A percentile compares a stretch with the other conserved stretches of the same genome.
Evolutionary conservation across 2,113 vertebrate genomes (phyloP).

Genomic region (Alouatta palliata): DNA sequence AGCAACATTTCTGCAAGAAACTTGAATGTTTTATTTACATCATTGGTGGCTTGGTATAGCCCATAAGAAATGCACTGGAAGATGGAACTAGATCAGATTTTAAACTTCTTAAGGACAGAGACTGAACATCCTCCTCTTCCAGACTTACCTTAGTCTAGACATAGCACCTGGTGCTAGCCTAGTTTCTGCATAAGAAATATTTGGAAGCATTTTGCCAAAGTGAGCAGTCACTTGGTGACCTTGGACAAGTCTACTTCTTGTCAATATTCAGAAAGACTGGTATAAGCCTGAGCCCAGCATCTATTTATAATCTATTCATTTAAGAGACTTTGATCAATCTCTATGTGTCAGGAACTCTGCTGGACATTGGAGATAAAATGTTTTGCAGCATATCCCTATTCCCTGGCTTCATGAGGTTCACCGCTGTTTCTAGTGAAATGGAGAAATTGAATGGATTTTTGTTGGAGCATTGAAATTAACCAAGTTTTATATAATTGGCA

Average conservation of each 20-base stretch:
- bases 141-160: background rate
- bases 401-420: background rate
- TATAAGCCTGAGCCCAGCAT: background rate
- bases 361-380: background rate
- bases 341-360: background rate
- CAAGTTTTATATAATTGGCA: background rate
- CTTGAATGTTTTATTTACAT: constrained; percentile 74
- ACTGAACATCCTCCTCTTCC: background rate
- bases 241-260: background rate
- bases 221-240: background rate
- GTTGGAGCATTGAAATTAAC: background rate
- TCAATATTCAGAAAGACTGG: background rate
- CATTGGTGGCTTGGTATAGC: background rate
- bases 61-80: background rate
- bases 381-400: background rate
- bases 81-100: background rate
- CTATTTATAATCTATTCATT: background rate
- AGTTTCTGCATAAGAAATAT: background rate
- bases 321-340: background rate
- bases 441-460: background rate
- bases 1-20: constrained; percentile 62
- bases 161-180: background rate
- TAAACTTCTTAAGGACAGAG: background rate
- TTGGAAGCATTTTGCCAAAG: background rate
- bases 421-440: background rate